Percentiles rank a stretch among this genome's conserved stretches.
phyloP scores from a whole-genome alignment of 1,140 invertebrate species.

The Calephelis nemesis region DNA sequence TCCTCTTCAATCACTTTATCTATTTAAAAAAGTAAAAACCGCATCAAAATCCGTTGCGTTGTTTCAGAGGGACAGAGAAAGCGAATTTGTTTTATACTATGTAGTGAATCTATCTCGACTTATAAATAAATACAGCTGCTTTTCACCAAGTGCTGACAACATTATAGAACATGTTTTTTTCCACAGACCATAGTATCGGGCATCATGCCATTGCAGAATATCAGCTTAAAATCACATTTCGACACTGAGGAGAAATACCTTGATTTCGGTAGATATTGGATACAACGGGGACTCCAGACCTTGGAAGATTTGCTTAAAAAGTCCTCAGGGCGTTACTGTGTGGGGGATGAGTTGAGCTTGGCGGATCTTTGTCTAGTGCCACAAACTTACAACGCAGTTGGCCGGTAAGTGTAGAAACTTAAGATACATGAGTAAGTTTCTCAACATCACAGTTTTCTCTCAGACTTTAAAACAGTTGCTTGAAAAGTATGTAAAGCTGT shows the following conservation, averaged over 20 bases:
- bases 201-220: slow-evolving; percentile 97
- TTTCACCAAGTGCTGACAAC: slow-evolving; percentile 42
- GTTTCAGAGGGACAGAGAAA: too few species aligned
- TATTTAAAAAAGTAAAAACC: too few species aligned
- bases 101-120: too few species aligned
- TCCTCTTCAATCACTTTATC: too few species aligned
- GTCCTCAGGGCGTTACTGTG: slow-evolving; percentile 92
- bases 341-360: slow-evolving; percentile 94
- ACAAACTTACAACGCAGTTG: slow-evolving; percentile 91
- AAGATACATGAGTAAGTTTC: neutral
- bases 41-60: too few species aligned
- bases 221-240: slow-evolving; percentile 87
- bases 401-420: slow-evolving; percentile 64
- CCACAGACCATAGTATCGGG: slow-evolving; percentile 91
- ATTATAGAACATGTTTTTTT: slow-evolving; percentile 57
- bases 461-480: too few species aligned
- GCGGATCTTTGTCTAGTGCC: slow-evolving; percentile 97
- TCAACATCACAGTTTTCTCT: neutral
- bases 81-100: too few species aligned
- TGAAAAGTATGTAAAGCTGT: too few species aligned
- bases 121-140: too few species aligned
- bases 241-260: slow-evolving; percentile 86
- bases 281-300: slow-evolving; percentile 90
- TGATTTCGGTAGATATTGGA: slow-evolving; percentile 91
- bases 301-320: slow-evolving; percentile 91